A percentile compares a stretch with the other conserved stretches of the same genome.
phyloP scores from a whole-genome alignment of 2,797 vertebrate genomes.

The Tauraco hartlaubi region DNA sequence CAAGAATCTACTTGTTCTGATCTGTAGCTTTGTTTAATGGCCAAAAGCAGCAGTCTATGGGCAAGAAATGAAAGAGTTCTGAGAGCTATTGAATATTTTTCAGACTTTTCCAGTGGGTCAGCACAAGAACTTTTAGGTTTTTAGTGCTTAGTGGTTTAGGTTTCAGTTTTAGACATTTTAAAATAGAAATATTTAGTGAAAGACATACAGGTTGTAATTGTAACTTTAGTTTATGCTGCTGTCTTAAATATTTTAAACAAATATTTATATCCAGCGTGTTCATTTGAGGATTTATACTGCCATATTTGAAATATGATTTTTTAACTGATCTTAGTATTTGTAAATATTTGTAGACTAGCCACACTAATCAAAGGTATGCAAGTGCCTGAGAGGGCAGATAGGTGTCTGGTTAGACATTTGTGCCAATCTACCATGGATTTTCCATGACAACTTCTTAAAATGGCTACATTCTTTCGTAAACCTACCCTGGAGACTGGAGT shows the following conservation, averaged over 20 bases:
- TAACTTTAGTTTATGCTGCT: background rate
- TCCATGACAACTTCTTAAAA: background rate
- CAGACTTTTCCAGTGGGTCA: background rate
- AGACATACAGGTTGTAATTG: background rate
- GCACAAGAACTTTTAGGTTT: background rate
- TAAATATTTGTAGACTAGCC: background rate
- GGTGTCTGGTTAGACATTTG: background rate
- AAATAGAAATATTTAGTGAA: background rate
- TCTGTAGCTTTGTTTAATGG: background rate
- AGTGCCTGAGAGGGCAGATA: background rate
- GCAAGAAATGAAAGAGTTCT: conserved; percentile 3
- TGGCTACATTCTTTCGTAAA: rapidly evolving
- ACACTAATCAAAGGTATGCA: background rate
- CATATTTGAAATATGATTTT: background rate
- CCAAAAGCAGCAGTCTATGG: background rate
- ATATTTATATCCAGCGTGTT: background rate
- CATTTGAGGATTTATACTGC: background rate
- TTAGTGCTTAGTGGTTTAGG: background rate
- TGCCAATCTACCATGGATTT: background rate
- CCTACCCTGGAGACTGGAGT: background rate
- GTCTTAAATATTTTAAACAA: background rate
- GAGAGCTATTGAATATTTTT: background rate
- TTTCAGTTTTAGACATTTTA: background rate
- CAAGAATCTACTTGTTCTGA: background rate
- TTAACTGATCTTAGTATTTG: background rate